Base-by-base conservation (phyloP, 2,113 vertebrate species). In the Clarias magur region DNA sequence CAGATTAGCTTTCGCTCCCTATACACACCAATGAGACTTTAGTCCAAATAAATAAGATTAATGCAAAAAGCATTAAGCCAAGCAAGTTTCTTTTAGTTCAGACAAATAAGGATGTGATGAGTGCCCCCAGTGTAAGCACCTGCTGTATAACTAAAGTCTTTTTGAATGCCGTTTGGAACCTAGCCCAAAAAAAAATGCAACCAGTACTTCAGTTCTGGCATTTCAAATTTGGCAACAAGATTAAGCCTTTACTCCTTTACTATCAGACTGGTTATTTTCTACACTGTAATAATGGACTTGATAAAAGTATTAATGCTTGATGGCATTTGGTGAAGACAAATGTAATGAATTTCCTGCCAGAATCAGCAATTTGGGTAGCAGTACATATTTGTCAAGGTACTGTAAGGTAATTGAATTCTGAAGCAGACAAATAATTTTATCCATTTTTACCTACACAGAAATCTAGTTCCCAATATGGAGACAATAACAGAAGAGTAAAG, bases 301-400 rank as follows among this genome's bases (percentile, higher is more conserved):
- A 30, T 53, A 54, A n/a, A 42, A 73, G 6, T 34, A 72, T 34
- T 34, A 6, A 72, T 17, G 9, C 68, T 23, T 42, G 19, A 42
- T 21, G 17, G 25, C 72, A 56, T 79, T 27, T 79, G 48, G 2
- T 78, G 5, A 53, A 56, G 12, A 57, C 6, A 57, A 57, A 54
- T 27, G 7, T 79, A 75, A 11, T 75, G 72, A 75, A 25, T n/a
- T 10, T 79, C 57, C 13, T 79, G 48, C 72, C 12, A 19, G 8
- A 79, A 76, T 76, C 42, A 76, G 70, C 70, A 23, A 48, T 73
- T 73, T 73, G 34, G 68, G 68, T 72, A 72, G 34, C 30, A 70
- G 67, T 70, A 70, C 17, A 72, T 72, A 34, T 70, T 38, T 42
- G 19, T 34, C 34, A 73, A 8, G 38, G 72, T 27, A 25, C 42